Percentiles rank a stretch among this genome's conserved stretches.
These are phyloP conservation scores for Monochamus saltuarius DNA, from an alignment of 1,140 invertebrate genomes.

Conservation along the genomic window DNA sequence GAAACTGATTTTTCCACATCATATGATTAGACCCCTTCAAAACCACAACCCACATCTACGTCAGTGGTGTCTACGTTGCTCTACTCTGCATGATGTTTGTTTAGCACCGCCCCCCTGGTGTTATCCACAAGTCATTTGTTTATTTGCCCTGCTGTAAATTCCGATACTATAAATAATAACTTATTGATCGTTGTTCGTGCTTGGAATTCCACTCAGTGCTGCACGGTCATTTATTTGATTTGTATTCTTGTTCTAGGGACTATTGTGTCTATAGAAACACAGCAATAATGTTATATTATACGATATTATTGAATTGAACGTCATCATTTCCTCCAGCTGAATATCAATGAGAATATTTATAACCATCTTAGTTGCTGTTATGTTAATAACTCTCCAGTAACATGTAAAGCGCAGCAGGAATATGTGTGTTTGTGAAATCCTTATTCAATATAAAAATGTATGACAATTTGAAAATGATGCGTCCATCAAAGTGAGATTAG, in stretches of 20 bases:
- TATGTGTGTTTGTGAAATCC: too few relatives aligned
- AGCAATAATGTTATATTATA: constrained; percentile 37
- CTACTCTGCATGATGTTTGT: constrained; percentile 36
- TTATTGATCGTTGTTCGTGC: constrained; percentile 30
- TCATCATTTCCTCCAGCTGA: constrained; percentile 20
- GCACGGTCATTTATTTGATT: constrained; percentile 40
- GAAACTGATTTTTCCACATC: too few relatives aligned
- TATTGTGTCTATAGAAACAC: constrained; percentile 36
- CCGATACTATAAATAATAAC: constrained; percentile 40
- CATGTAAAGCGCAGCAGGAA: too few relatives aligned
- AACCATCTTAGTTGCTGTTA: too few relatives aligned
- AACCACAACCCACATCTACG: too few relatives aligned
- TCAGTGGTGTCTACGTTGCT: too few relatives aligned
- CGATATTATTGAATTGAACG: constrained; percentile 33
- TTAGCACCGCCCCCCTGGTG: constrained; percentile 38
- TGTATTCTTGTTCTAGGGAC: constrained; percentile 34
- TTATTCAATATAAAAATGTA: too few relatives aligned
- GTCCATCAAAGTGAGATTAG: too few relatives aligned
- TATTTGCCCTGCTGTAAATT: constrained; percentile 34
- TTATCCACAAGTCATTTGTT: constrained; percentile 39
- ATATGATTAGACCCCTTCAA: too few relatives aligned
- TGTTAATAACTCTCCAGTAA: too few relatives aligned
- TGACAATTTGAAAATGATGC: too few relatives aligned
- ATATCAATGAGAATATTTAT: too few relatives aligned
- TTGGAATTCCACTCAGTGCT: constrained; percentile 35